Conservation (phyloP, 2,797 vertebrate genomes). For the Setipinna tenuifilis region DNA sequence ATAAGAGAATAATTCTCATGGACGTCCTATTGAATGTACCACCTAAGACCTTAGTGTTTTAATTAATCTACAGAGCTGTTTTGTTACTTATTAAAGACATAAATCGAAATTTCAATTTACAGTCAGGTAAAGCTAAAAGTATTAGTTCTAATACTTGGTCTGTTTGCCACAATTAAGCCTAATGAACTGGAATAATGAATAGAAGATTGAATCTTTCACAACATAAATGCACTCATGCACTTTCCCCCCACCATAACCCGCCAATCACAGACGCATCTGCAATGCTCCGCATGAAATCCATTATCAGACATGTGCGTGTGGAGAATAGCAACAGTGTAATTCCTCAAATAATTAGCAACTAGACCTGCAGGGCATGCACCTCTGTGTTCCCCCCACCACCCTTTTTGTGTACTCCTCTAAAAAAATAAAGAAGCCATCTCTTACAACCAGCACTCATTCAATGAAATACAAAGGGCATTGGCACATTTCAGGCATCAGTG, state of each 20-base stretch:
- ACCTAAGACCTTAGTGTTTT: neutral
- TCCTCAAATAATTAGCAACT: neutral
- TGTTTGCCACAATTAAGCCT: neutral
- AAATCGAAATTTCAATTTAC: neutral
- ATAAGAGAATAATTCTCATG: neutral
- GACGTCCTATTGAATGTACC: neutral
- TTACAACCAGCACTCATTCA: neutral
- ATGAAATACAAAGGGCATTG: neutral
- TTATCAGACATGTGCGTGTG: neutral
- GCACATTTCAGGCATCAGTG: neutral
- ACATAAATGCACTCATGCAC: neutral
- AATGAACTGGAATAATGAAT: neutral
- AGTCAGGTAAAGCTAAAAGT: neutral
- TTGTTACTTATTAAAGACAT: neutral
- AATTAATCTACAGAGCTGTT: neutral
- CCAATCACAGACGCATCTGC: neutral
- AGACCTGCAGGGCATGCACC: neutral
- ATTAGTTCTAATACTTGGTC: neutral
- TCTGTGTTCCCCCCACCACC: constrained; percentile 37
- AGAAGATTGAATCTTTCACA: neutral
- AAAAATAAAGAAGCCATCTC: neutral
- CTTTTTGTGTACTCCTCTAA: constrained; percentile 15
- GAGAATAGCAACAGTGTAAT: neutral
- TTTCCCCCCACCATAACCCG: neutral
- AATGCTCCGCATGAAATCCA: neutral